These are phyloP conservation scores for Tipula vernalis DNA, from an alignment of 2,888 invertebrate genomes.

Conservation along the genomic window DNA sequence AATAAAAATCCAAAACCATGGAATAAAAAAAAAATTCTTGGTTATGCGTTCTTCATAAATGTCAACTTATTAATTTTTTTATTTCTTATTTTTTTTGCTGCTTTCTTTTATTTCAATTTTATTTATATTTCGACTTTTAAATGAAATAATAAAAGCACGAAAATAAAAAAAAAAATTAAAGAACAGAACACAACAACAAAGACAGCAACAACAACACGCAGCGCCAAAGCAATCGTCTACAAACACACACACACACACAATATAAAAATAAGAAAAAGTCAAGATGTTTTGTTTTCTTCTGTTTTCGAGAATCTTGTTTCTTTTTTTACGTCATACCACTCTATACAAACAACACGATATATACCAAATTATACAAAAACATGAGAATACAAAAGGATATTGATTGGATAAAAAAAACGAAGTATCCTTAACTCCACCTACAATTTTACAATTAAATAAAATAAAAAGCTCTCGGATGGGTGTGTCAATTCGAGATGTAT, in stretches of 20 bases:
- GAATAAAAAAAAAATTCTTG: neutral
- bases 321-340: neutral
- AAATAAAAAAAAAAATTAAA: neutral
- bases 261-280: neutral
- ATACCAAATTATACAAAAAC: neutral
- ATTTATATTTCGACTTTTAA: neutral
- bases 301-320: neutral
- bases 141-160: neutral
- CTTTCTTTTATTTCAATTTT: neutral
- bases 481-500: neutral
- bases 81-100: neutral
- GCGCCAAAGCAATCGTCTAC: neutral
- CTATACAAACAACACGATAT: neutral
- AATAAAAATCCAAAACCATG: neutral
- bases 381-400: neutral
- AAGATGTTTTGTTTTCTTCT: neutral
- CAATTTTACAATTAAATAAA: neutral
- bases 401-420: neutral
- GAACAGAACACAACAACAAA: neutral
- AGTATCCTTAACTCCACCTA: neutral
- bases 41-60: neutral
- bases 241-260: too few species aligned
- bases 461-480: neutral
- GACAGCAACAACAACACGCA: neutral
- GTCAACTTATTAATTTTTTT: neutral